These are phyloP conservation scores for Andrena bicolor DNA, from an alignment of 2,888 invertebrate genomes.

Conservation along the genomic window DNA sequence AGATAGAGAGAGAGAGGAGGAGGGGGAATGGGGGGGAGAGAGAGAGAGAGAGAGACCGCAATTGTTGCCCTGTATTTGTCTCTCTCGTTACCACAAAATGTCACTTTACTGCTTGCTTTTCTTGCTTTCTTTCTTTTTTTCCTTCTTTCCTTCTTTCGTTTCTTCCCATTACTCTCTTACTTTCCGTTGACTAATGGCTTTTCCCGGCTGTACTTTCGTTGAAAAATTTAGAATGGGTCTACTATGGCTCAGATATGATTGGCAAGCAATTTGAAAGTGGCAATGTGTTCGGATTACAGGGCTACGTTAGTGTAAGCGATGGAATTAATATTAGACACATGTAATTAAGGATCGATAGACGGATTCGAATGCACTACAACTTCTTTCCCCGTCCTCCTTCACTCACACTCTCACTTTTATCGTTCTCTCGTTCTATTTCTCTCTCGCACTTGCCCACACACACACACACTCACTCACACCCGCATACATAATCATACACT, in stretches of 20 bases:
- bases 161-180: slow-evolving; percentile 54
- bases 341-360: slow-evolving; percentile 20
- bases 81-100: slow-evolving; percentile 27
- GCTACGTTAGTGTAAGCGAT: slow-evolving; percentile 68
- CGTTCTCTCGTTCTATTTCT: background rate
- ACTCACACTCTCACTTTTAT: slow-evolving; percentile 18
- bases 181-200: slow-evolving; percentile 78
- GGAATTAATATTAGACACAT: slow-evolving; percentile 61
- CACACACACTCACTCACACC: background rate
- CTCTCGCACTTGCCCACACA: background rate
- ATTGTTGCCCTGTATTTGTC: background rate
- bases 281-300: slow-evolving; percentile 84
- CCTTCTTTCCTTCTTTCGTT: slow-evolving; percentile 37
- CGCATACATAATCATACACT: background rate
- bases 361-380: slow-evolving; percentile 35
- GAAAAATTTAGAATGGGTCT: slow-evolving; percentile 84
- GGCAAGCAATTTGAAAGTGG: slow-evolving; percentile 87
- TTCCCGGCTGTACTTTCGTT: slow-evolving; percentile 85
- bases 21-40: too few relatives aligned
- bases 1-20: too few relatives aligned
- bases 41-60: slow-evolving; percentile 8
- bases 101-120: slow-evolving; percentile 2
- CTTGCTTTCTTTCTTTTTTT: slow-evolving; percentile 15
- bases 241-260: slow-evolving; percentile 88
- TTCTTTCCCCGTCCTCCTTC: background rate